Percentiles rank a stretch among this genome's conserved stretches.
Evolutionary conservation across 2,888 invertebrate species (phyloP).

Genomic region (Lamellibrachia columna): DNA sequence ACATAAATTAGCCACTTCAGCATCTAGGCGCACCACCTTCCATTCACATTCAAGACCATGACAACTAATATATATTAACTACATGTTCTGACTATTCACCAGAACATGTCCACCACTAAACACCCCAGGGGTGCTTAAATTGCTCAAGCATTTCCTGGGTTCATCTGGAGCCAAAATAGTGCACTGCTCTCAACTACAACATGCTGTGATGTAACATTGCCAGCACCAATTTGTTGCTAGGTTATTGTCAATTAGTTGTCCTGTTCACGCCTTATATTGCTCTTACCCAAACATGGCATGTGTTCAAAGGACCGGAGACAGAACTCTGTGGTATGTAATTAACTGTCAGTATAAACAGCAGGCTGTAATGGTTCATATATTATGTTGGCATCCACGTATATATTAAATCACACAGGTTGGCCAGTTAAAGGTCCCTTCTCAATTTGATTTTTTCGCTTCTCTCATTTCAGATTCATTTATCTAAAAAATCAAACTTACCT

Average conservation of each 20-base stretch:
- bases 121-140: not conserved
- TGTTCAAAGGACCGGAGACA: not conserved
- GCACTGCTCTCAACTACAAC: not conserved
- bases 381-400: not conserved
- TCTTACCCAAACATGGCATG: not conserved
- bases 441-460: too few species aligned
- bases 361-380: not conserved
- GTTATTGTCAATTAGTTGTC: not conserved
- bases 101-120: not conserved
- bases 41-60: not conserved
- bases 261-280: not conserved
- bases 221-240: not conserved
- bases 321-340: not conserved
- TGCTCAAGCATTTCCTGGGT: not conserved
- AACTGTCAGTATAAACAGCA: not conserved
- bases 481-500: too few species aligned
- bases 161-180: not conserved
- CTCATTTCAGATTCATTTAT: too few species aligned
- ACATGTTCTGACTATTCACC: not conserved
- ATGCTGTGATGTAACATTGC: not conserved
- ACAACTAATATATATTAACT: not conserved
- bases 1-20: not conserved
- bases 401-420: too few species aligned
- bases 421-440: too few species aligned
- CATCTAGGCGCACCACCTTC: not conserved